Evolutionary conservation across 2,113 vertebrate species (phyloP), one percentile per base, ranked within the genome.

Genomic region (Serinus canaria): DNA sequence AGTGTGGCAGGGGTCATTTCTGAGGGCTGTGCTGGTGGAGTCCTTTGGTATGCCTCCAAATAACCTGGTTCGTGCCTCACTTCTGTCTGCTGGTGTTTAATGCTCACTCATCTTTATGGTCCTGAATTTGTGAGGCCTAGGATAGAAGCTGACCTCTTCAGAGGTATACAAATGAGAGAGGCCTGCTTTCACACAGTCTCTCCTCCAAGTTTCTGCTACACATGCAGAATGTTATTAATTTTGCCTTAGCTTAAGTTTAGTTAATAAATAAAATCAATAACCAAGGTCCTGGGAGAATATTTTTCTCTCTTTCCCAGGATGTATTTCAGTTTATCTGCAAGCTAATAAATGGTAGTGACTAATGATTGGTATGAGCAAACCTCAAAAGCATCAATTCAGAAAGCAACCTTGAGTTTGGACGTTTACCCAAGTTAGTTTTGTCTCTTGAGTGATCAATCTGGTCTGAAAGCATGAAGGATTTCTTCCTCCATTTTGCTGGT

Each of bases 271-370:
- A 95, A 96, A 96, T 86, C 92, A 95, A 92, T 96, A 94, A 86
- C 73, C 16, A 18, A 59, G 72, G 92, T 83, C 95, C 90, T 96
- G 85, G 68, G 92, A 96, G 96, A 94, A 93, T 81, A 79, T 59
- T 96, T 90, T 94, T 83, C 90, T 88, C 83, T 74, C 88, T 95
- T 95, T 97, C 93, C 79, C 92, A 97, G 95, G 68, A 93, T 93
- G 64, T 96, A 87, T 89, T 97, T 89, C 76, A 78, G 73, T 96
- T 96, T 96, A 95, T 96, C 93, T 96, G 90, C 60, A n/a, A 94
- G 73, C 90, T 94, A 94, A 96, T 95, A 96, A 95, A 94, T 94
- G 88, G 59, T 94, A 80, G 95, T 96, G 94, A 97, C 89, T 97
- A 96, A 92, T 88, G 93, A 96, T 58, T 86, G 79, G 83, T 93